Base-by-base conservation (phyloP, 2,797 vertebrate species). In the Cossypha polioptera region DNA sequence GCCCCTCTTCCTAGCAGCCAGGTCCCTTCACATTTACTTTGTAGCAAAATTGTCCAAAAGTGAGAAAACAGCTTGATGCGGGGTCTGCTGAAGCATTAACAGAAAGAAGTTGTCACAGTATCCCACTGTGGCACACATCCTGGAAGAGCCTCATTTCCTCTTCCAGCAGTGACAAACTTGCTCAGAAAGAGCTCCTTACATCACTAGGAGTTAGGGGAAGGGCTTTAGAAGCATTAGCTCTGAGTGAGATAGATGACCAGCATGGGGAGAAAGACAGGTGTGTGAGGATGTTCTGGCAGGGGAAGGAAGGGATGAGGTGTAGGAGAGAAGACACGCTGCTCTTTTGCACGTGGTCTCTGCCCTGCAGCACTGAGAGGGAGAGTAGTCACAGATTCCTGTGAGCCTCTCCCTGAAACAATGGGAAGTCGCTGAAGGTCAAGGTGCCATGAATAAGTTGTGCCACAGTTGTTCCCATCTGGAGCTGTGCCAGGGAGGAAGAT, bases 301-400 rank as follows among this genome's bases (percentile, higher is more conserved):
- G 38, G 14, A 47, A 61, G 50, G 72, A 71, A 53, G 24, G 13
- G 31, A 36, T 47, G 57, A 54, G 35, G 51, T 1, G 0, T 13
- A 21, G 25, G 35, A 79, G n/a, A 68, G 28, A 50, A 35, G 0
- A 11, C 22, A 5, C 0, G 2, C 19, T 71, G 43, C 55, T 61
- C 5, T 55, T 68, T 16, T 2, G 0, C 36, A 42, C 2, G 0
- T 7, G 25, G 26, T 20, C 21, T 38, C 29, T 78, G 62, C 50
- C 38, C 22, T 40, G 66, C 0, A 4, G 36, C 0, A 0, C 26
- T 28, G 26, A 33, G 45, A 33, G 16, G 18, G 10, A 40, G 20
- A 48, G 40, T 1, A 58, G 42, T 43, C 29, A 6, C 5, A 6
- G 54, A 40, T 80, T 58, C 53, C 57, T 50, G 9, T 35, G 88